Evolutionary conservation across 1,140 invertebrate genomes (phyloP), one percentile per base, ranked within the genome.

Genomic region (Magallana angulata): DNA sequence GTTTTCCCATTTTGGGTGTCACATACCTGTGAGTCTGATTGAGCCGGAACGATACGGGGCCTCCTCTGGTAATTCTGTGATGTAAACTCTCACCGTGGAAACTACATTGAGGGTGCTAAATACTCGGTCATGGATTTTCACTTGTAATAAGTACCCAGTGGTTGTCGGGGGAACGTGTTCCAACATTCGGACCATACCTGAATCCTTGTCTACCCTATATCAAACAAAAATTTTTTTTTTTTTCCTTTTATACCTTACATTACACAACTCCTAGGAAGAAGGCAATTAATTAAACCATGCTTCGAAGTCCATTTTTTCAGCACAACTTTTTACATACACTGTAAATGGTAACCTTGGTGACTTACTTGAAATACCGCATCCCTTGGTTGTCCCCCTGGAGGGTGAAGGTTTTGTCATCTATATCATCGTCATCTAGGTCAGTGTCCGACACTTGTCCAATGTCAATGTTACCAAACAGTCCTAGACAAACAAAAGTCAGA

Each of bases 391-490:
- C 11, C 56, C 80, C 80, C 12, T 36, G 57, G 4, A 68, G 64
- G 36, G 71, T 86, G 24, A 99, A 99, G 92, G 98, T 98, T 93
- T 99, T 99, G 93, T 99, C 98, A 0, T 97, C 97, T 88, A 99
- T 94, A 96, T 99, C 98, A 94, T 99, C 98, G 36, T 76, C 68
- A 94, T 99, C 98, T 80, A 98, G 95, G 95, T 99, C 98, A 94
- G 98, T 98, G 0, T 99, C 98, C 93, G 99, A 98, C 3, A 99
- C 98, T 87, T 98, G 96, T 48, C 98, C 98, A 89, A 99, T 98
- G 94, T 98, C 97, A 0, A 98, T 98, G 90, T 98, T 97, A 1
- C 97, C 97, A 87, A 98, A 97, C 95, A 98, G 97, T 60, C 98
- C 96, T 98, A 30, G 6, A 68, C 36, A 48, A 48, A 48, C 36